A percentile compares a stretch with the other conserved stretches of the same genome.
These are phyloP conservation scores for Forbesichthys papilliferus DNA, from an alignment of 2,113 vertebrate species.

Conservation along the genomic window DNA sequence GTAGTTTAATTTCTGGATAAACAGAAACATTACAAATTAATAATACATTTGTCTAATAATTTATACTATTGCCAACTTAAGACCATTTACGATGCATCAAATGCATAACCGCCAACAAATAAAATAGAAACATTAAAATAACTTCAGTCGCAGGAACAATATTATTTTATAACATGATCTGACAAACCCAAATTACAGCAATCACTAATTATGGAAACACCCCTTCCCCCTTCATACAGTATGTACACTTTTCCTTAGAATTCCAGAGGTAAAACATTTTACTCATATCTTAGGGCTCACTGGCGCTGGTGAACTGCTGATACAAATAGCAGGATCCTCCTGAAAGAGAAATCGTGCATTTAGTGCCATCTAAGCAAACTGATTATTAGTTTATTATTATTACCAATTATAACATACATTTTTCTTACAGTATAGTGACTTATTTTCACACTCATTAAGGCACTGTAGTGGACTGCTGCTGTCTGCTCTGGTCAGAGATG, in stretches of 20 bases:
- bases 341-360: slow-evolving; percentile 34
- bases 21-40: slow-evolving; percentile 59
- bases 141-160: slow-evolving; percentile 15
- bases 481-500: slow-evolving; percentile 30
- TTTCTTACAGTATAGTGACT: slow-evolving; percentile 58
- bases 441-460: slow-evolving; percentile 40
- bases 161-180: slow-evolving; percentile 25
- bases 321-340: slow-evolving; percentile 38
- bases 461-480: slow-evolving; percentile 40
- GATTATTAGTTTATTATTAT: neutral
- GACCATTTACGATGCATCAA: slow-evolving; percentile 44
- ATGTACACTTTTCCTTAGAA: slow-evolving; percentile 18
- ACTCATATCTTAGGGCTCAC: slow-evolving; percentile 22
- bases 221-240: slow-evolving; percentile 31
- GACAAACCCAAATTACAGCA: slow-evolving; percentile 44
- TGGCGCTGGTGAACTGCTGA: slow-evolving; percentile 25
- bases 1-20: slow-evolving; percentile 44
- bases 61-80: slow-evolving; percentile 60
- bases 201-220: slow-evolving; percentile 42
- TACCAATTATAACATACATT: slow-evolving; percentile 12
- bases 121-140: slow-evolving; percentile 47
- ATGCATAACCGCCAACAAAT: slow-evolving; percentile 46
- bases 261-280: slow-evolving; percentile 37
- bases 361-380: slow-evolving; percentile 24
- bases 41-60: slow-evolving; percentile 68